Percentiles rank a stretch among this genome's conserved stretches.
These are phyloP conservation scores for Ceratotherium simum DNA, from an alignment of 2,113 vertebrate genomes.

Conservation along the genomic window DNA sequence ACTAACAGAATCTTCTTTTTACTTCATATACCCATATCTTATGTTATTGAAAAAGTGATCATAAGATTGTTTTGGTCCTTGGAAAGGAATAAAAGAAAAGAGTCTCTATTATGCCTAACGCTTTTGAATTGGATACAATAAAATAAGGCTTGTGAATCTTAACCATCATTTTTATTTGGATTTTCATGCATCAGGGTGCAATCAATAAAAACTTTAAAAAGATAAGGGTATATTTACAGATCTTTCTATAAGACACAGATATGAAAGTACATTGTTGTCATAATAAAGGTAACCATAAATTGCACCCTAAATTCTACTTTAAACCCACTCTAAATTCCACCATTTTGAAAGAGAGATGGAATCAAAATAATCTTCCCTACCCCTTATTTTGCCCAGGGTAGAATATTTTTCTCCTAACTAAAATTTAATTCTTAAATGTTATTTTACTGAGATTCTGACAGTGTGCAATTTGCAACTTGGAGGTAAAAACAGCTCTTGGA, in stretches of 20 bases:
- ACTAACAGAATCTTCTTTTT: not conserved
- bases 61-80: not conserved
- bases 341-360: not conserved
- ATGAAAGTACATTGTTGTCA: not conserved
- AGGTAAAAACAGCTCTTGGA: not conserved
- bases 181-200: not conserved
- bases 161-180: not conserved
- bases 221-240: not conserved
- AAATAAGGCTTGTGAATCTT: not conserved
- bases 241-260: not conserved
- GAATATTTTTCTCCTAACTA: not conserved
- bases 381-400: not conserved
- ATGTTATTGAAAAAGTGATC: not conserved
- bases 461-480: not conserved
- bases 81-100: not conserved
- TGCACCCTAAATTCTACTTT: not conserved
- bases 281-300: not conserved
- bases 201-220: conserved; percentile 13
- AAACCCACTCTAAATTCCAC: not conserved
- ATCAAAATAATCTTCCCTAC: not conserved
- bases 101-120: not conserved
- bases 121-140: not conserved
- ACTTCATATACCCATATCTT: not conserved
- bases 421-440: not conserved
- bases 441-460: not conserved